Conservation (phyloP, 2,113 vertebrate genomes). For the Agelaius tricolor region DNA sequence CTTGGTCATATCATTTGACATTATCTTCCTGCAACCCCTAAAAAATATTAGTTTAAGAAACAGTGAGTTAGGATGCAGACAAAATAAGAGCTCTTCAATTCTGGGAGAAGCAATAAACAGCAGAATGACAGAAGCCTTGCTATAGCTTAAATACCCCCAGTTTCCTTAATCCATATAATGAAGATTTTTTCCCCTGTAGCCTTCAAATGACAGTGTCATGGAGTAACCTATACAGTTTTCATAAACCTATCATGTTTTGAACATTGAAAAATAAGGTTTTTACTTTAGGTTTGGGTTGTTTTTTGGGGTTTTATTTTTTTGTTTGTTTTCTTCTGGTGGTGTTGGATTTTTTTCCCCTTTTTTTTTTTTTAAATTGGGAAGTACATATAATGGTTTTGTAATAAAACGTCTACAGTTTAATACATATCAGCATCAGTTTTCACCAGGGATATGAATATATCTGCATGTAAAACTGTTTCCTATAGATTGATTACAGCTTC, state of each 20-base stretch:
- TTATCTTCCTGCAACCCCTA: rapidly evolving
- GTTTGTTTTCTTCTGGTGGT: neutral
- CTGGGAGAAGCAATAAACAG: neutral
- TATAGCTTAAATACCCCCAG: neutral
- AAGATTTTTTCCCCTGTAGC: neutral
- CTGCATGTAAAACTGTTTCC: neutral
- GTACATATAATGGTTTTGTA: neutral
- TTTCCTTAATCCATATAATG: neutral
- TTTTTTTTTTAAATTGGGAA: neutral
- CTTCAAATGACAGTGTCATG: neutral
- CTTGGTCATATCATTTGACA: neutral
- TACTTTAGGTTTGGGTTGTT: neutral
- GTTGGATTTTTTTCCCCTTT: neutral
- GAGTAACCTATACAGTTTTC: neutral
- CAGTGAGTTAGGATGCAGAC: neutral
- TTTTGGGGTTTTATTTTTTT: neutral
- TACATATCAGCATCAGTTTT: neutral
- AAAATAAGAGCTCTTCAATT: neutral
- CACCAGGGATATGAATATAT: neutral
- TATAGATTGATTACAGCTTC: neutral
- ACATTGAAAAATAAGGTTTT: neutral
- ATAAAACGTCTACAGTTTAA: neutral
- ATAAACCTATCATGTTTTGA: neutral
- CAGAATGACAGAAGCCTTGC: neutral
- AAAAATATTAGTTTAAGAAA: neutral